Base-by-base conservation (phyloP, 2,113 vertebrate species). In the Melanerpes aurifrons region DNA sequence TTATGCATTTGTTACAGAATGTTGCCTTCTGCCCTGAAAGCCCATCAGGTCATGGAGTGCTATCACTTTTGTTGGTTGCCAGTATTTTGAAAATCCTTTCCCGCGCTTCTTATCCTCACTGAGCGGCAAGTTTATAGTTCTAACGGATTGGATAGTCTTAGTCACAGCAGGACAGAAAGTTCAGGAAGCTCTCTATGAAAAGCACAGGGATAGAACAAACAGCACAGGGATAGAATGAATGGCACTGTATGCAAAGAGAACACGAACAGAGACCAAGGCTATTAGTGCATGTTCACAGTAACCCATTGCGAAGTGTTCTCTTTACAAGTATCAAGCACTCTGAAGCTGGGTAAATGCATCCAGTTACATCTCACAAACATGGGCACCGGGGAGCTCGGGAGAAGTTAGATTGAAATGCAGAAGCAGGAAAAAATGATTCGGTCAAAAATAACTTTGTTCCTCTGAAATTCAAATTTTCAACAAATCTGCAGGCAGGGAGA, bases 81-180 rank as follows among this genome's bases (percentile, higher is more conserved):
- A 94, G 56, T 28, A 62, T 48, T 89, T 85, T 69, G 43, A 84
- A 88, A 96, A 31, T 28, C 4, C 18, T 66, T 94, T 96, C 94
- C 89, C 92, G 72, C 76, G 18, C 82, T 86, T 77, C 79, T 82
- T 50, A 70, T 66, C 76, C 76, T 66, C 7, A 25, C 35, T 67
- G 89, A 71, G 81, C 3, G 0, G 76, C 3, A 14, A 26, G 17
- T 19, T 68, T 54, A 17, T 16, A n/a, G 12, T 40, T 63, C n/a
- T 67, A 95, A 93, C 80, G 62, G 87, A 72, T 74, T 7, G 7
- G 45, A 80, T 3, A 24, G 50, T 57, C 32, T 54, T 0, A 0
- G 84, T 17, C 63, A 68, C 8, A 54, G 72, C 16, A 53, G 15
- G 24, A 35, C 0, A 37, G 67, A 45, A 89, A 80, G 43, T 7